These are phyloP conservation scores for Macrotrachela quadricornifera DNA, from an alignment of 1,140 invertebrate genomes.

Conservation along the genomic window DNA sequence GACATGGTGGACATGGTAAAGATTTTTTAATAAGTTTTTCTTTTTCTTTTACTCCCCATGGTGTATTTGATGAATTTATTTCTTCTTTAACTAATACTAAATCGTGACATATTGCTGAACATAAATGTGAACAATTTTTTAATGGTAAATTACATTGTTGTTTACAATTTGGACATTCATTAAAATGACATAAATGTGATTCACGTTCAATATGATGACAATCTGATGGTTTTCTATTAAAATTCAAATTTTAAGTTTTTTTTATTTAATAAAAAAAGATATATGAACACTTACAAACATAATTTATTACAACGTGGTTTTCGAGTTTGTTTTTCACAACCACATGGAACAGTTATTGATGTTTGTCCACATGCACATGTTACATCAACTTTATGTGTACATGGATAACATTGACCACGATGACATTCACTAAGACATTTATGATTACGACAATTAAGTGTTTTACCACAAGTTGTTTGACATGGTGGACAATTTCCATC, in stretches of 20 bases:
- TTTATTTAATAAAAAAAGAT: not conserved
- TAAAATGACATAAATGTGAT: conserved; percentile 63
- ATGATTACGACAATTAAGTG: conserved; percentile 60
- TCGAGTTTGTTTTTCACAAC: conserved; percentile 48
- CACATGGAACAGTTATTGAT: conserved; percentile 58
- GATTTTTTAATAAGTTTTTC: conserved; percentile 38
- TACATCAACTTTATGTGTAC: conserved; percentile 49
- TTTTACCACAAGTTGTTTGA: conserved; percentile 61
- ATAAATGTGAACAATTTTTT: conserved; percentile 49
- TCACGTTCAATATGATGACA: conserved; percentile 52
- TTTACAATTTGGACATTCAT: conserved; percentile 56
- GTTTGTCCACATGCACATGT: conserved; percentile 60
- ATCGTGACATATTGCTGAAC: conserved; percentile 53
- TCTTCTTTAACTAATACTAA: conserved; percentile 41
- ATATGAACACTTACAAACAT: conserved; percentile 38
- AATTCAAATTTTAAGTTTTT: not conserved
- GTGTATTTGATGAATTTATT: not conserved
- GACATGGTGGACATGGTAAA: conserved; percentile 37
- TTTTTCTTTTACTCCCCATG: conserved; percentile 23
- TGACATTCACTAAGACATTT: conserved; percentile 39
- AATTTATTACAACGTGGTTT: conserved; percentile 50
- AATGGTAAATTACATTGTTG: conserved; percentile 44
- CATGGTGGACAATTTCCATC: conserved; percentile 59
- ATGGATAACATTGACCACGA: conserved; percentile 66
- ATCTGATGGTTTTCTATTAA: conserved; percentile 41